These are phyloP conservation scores for Xenops minutus DNA, from an alignment of 2,797 vertebrate genomes.

Conservation along the genomic window DNA sequence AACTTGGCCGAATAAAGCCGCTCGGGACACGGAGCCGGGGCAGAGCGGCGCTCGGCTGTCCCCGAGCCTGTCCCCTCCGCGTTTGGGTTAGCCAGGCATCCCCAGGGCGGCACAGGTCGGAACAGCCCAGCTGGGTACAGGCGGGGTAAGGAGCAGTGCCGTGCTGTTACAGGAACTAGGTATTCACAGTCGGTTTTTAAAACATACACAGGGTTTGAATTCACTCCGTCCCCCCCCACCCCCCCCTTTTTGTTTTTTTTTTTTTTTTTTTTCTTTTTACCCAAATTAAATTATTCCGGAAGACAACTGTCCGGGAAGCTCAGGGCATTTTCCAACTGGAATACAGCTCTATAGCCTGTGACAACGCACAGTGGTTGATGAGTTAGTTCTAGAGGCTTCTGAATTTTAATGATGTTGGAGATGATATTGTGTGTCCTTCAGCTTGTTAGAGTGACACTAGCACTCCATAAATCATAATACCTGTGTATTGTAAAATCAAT, in stretches of 20 bases:
- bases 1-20: not conserved
- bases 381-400: slow-evolving; percentile 98
- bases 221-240: not conserved
- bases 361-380: slow-evolving; percentile 94
- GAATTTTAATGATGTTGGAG: slow-evolving; percentile 99
- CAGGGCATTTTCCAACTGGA: slow-evolving; percentile 60
- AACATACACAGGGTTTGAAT: not conserved
- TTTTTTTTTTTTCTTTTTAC: not conserved
- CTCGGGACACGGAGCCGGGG: not conserved
- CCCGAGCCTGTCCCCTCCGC: fast-evolving
- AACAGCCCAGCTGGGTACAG: not conserved
- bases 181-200: not conserved
- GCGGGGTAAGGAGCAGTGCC: not conserved
- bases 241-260: fast-evolving
- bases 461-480: slow-evolving; percentile 99
- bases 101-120: not conserved
- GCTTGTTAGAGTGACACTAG: slow-evolving; percentile 99
- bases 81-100: not conserved
- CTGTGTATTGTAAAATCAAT: slow-evolving; percentile 99
- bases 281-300: not conserved
- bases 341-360: slow-evolving; percentile 79
- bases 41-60: not conserved
- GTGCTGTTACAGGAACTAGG: not conserved
- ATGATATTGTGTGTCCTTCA: slow-evolving; percentile 99
- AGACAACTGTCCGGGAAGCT: slow-evolving; percentile 53